Base-by-base conservation (phyloP, 1,140 invertebrate species). In the Eupristina koningsbergeri region DNA sequence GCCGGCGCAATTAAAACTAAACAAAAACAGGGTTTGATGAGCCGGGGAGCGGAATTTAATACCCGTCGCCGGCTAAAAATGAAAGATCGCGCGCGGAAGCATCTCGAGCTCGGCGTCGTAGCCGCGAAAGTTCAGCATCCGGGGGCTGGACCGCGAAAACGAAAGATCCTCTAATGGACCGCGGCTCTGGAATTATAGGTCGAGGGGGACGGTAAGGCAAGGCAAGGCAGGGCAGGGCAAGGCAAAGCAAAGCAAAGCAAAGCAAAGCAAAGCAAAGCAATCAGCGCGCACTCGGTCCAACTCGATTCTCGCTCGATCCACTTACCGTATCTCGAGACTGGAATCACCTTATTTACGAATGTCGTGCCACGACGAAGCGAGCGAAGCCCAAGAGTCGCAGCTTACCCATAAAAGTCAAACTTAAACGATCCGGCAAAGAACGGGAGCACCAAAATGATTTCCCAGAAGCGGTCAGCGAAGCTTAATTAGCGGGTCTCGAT, bases 311-410 rank as follows among this genome's bases (percentile, higher is more conserved):
- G 69, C 61, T 77, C 74, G 81, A 61, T 50, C 81, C 81, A 79
- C 71, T 83, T 83, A 78, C 75, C 81, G 75, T 79, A 83, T 53
- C 61, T 47, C 81, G 73, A 73, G 63, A 81, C 73, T 78, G 75
- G 75, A 83, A 83, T 83, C 75, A 79, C 81, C 81, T 83, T 83
- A 83, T 83, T 83, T 83, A 78, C 81, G 81, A 63, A 77, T 69
- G 7, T 47, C 47, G 79, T 1, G n/a, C 29, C 11, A 15, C 2
- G 15, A 45, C 6, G 11, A 26, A 29, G 74, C n/a, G 63, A 31
- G 81, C 64, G 81, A 83, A 78, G 79, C 63, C 81, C 41, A 75
- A 82, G 81, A 83, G n/a, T 41, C 31, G 41, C n/a, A 7, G 47
- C 71, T n/a, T 63, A 81, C 58, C 81, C 81, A 83, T 83, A 83